Conservation (phyloP, 2,797 vertebrate species). For the Percopsis omiscomaycus region DNA sequence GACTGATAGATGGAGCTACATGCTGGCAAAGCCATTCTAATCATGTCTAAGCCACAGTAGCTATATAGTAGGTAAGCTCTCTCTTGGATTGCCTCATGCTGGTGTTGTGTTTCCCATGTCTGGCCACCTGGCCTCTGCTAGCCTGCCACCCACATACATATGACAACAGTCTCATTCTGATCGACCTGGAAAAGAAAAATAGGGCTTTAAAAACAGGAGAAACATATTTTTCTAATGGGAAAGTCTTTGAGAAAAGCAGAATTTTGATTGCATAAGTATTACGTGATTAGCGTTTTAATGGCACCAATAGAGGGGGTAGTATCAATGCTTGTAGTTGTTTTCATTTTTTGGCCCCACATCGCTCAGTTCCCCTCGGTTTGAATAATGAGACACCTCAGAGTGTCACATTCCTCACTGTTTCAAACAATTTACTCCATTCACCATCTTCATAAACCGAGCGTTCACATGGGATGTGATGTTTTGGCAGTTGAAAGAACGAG, state of each 20-base stretch:
- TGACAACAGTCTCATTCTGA: constrained; percentile 17
- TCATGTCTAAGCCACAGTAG: constrained; percentile 7
- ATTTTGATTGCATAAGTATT: background rate
- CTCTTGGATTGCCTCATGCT: constrained; percentile 23
- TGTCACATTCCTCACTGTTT: constrained; percentile 30
- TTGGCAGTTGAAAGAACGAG: background rate
- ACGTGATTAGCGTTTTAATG: background rate
- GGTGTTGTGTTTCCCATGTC: constrained; percentile 30
- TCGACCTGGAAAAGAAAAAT: constrained; percentile 24
- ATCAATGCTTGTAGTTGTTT: too few species aligned
- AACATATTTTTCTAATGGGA: constrained; percentile 20
- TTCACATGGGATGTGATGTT: constrained; percentile 14
- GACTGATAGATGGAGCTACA: constrained; percentile 20
- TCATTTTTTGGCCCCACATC: constrained; percentile 1
- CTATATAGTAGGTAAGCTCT: constrained; percentile 25
- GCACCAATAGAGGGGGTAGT: too few species aligned
- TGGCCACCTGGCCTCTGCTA: constrained; percentile 16
- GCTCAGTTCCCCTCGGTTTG: constrained; percentile 4
- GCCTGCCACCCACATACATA: constrained; percentile 34
- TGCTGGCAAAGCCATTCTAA: constrained; percentile 54
- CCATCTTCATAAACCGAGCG: constrained; percentile 7
- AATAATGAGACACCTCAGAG: constrained; percentile 20
- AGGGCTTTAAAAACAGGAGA: constrained; percentile 26
- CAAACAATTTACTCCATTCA: constrained; percentile 1
- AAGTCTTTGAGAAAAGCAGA: constrained; percentile 11